Conservation (phyloP, 2,888 invertebrate species). For the Gortyna flavago region DNA sequence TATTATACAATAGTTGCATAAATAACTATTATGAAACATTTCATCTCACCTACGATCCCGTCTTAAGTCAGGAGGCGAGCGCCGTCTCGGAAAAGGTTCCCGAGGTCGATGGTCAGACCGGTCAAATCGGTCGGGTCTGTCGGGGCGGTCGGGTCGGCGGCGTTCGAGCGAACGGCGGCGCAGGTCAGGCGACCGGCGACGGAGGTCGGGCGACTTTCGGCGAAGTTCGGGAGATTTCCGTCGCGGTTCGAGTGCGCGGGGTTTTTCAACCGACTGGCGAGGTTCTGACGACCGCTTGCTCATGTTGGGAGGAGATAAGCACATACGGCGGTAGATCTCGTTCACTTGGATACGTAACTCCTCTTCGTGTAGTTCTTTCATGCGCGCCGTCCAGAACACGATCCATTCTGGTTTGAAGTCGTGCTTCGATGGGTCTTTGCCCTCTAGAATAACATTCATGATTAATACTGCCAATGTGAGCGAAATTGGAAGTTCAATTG, state of each 20-base stretch:
- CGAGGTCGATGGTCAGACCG: constrained; percentile 14
- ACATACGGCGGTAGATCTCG: constrained; percentile 92
- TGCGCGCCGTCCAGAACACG: constrained; percentile 94
- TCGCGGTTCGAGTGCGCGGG: constrained; percentile 39
- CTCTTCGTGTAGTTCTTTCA: constrained; percentile 94
- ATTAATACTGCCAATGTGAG: not conserved
- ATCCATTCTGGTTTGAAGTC: constrained; percentile 98
- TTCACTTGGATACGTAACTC: constrained; percentile 92
- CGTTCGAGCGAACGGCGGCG: constrained; percentile 47
- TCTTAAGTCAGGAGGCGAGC: constrained; percentile 50
- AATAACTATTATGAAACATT: constrained; percentile 2
- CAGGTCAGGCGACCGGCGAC: constrained; percentile 38
- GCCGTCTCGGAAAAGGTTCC: constrained; percentile 34
- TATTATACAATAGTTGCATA: too few relatives aligned
- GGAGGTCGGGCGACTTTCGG: constrained; percentile 34
- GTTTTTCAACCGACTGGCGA: constrained; percentile 11
- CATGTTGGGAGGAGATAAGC: constrained; percentile 79
- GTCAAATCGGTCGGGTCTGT: constrained; percentile 7
- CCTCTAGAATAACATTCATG: constrained; percentile 79
- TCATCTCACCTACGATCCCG: constrained; percentile 65
- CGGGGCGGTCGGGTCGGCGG: constrained; percentile 22
- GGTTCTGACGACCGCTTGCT: constrained; percentile 58
- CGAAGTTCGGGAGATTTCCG: constrained; percentile 59
- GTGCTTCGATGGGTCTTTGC: constrained; percentile 94
- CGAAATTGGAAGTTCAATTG: not conserved